Conservation (phyloP, 2,113 vertebrate species). For the Pholis gunnellus region DNA sequence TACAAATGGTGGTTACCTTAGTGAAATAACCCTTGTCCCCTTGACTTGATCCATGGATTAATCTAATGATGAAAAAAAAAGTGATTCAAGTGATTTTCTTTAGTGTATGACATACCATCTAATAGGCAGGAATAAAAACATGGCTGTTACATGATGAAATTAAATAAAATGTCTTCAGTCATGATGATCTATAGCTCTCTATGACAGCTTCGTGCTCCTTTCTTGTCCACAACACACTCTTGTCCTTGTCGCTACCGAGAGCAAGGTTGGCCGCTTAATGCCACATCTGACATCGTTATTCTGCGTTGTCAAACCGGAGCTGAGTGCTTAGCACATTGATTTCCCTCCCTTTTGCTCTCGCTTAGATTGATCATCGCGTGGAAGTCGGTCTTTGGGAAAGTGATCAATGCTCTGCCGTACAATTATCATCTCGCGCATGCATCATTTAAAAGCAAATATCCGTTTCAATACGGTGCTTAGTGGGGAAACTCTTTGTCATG, state of each 20-base stretch:
- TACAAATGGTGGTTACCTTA: background rate
- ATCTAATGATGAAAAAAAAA: slow-evolving; percentile 10
- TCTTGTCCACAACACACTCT: slow-evolving; percentile 6
- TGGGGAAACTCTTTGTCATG: slow-evolving; percentile 27
- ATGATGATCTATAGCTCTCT: slow-evolving; percentile 7
- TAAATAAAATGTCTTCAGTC: background rate
- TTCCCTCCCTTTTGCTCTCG: slow-evolving; percentile 41
- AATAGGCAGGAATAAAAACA: background rate
- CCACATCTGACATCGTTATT: slow-evolving; percentile 61
- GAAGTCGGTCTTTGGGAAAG: slow-evolving; percentile 51
- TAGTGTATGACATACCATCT: background rate
- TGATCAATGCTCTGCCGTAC: slow-evolving; percentile 59
- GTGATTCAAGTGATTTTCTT: background rate
- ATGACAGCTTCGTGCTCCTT: slow-evolving; percentile 22
- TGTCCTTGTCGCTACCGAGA: slow-evolving; percentile 44
- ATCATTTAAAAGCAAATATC: slow-evolving; percentile 59
- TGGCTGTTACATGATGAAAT: background rate
- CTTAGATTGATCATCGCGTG: slow-evolving; percentile 56
- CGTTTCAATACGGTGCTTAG: slow-evolving; percentile 21
- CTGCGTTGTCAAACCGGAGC: slow-evolving; percentile 58
- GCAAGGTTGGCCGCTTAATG: slow-evolving; percentile 67
- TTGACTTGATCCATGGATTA: background rate
- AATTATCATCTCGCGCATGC: slow-evolving; percentile 58
- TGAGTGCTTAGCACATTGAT: slow-evolving; percentile 69
- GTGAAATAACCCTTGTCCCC: background rate